These are phyloP conservation scores for Papilio polytes DNA, from an alignment of 1,140 invertebrate species.

Conservation along the genomic window DNA sequence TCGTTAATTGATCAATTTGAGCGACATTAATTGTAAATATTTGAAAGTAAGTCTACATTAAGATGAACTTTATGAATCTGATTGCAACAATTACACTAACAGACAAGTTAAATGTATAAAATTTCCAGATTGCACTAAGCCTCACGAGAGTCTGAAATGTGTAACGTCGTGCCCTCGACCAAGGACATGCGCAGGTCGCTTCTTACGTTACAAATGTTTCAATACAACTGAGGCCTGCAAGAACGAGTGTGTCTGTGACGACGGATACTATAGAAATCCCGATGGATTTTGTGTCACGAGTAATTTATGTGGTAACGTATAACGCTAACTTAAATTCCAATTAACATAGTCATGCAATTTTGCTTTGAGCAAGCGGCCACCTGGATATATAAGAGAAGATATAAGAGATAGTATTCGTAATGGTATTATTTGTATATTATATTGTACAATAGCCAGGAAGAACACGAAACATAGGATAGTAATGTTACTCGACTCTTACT, in stretches of 20 bases:
- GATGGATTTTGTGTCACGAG: slow-evolving; percentile 34
- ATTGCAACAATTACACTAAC: neutral
- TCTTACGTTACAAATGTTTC: neutral
- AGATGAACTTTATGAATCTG: neutral
- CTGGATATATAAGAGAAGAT: no score
- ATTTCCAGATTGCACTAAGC: slow-evolving; percentile 4
- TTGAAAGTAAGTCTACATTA: no score
- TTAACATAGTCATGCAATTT: no score
- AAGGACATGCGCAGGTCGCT: slow-evolving; percentile 1
- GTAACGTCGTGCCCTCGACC: slow-evolving; percentile 21
- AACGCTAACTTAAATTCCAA: neutral
- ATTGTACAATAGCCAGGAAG: no score
- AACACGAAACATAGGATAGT: no score
- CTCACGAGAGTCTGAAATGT: slow-evolving; percentile 21
- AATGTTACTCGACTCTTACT: no score
- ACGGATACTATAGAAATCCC: slow-evolving; percentile 27
- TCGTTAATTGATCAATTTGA: no score
- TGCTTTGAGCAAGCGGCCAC: no score
- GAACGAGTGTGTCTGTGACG: slow-evolving; percentile 19
- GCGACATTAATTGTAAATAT: no score
- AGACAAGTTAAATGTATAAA: neutral
- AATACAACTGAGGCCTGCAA: slow-evolving; percentile 12
- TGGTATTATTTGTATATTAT: no score
- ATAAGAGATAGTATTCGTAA: no score
- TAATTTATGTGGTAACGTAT: slow-evolving; percentile 7